A percentile compares a stretch with the other conserved stretches of the same genome.
These are phyloP conservation scores for Nicator chloris DNA, from an alignment of 2,113 vertebrate species.

Conservation along the genomic window DNA sequence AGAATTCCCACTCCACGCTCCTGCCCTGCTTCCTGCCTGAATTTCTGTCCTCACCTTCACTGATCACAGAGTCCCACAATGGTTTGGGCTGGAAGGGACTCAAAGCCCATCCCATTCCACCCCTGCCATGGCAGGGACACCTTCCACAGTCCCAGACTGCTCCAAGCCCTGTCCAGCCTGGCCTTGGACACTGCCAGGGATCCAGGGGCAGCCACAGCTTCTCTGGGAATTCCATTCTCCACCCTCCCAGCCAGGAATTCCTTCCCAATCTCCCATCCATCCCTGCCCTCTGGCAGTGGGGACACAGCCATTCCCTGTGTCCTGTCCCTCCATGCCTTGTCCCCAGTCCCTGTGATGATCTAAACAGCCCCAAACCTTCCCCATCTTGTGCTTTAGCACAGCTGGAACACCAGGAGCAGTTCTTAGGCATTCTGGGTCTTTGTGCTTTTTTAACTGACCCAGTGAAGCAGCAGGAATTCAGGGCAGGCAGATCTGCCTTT, in stretches of 20 bases:
- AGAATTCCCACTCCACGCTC: not conserved
- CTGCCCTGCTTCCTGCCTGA: not conserved
- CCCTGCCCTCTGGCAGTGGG: not conserved
- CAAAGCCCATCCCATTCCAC: rapidly evolving
- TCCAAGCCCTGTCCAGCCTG: rapidly evolving
- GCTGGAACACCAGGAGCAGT: not conserved
- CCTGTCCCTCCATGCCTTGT: not conserved
- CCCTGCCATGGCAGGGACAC: not conserved
- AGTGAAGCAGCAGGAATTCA: not conserved
- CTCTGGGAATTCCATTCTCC: not conserved
- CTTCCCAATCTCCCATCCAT: not conserved
- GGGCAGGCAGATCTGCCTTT: not conserved
- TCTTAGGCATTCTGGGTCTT: not conserved
- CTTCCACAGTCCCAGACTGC: not conserved
- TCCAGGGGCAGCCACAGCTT: not conserved
- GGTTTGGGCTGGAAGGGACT: not conserved
- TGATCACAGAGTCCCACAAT: not conserved
- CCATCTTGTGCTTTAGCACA: not conserved
- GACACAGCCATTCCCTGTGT: not conserved
- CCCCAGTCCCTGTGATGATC: not conserved
- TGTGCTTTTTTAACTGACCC: not conserved
- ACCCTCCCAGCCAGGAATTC: not conserved
- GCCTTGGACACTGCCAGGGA: not conserved
- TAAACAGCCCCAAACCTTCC: not conserved
- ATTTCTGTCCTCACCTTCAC: not conserved